Base-by-base conservation (phyloP, 2,888 invertebrate species). In the Eristalis tenax region DNA sequence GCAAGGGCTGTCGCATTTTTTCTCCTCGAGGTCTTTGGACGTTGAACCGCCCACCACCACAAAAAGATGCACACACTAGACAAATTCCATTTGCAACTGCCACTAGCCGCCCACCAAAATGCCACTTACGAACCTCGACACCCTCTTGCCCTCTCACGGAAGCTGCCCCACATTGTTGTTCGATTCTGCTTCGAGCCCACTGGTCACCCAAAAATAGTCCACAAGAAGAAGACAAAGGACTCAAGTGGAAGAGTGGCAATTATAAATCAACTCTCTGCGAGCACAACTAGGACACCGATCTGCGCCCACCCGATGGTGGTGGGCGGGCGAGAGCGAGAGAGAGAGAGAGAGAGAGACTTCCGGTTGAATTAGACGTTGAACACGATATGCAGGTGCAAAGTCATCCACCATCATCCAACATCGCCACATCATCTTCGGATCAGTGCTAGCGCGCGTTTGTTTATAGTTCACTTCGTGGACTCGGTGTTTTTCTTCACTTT, bases 341-440 rank as follows among this genome's bases (percentile, higher is more conserved):
- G n/a, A n/a, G n/a, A n/a, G n/a, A n/a, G 28, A 28, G 32, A 32
- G 4, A 23, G 22, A 71, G 70, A 70, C 75, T 76, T 84, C 84
- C 84, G 84, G 84, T 71, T 70, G 66, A 65, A 57, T 26, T 76
- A 65, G 35, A 59, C 35, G n/a, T n/a, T n/a, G 65, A 50, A 22
- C 40, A 38, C 50, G 68, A 64, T 71, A 81, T 81, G 84, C 84
- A 84, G 81, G 76, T 84, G 84, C 81, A 68, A 71, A 84, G 76
- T 71, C 71, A 63, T 71, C 18, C 50, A 50, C 50, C 50, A 50
- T 18, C 50, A 18, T 5, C 43, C 32, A 32, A 43, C 43, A 43
- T n/a, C 43, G 43, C n/a, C 43, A 18, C 43, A 50, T 50, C 50
- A 50, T 32, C 65, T 81, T 56, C 32, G 65, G 38, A 32, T 71